phyloP scores from a whole-genome alignment of 2,888 invertebrate species.

The Archaeoteleia sp. region DNA sequence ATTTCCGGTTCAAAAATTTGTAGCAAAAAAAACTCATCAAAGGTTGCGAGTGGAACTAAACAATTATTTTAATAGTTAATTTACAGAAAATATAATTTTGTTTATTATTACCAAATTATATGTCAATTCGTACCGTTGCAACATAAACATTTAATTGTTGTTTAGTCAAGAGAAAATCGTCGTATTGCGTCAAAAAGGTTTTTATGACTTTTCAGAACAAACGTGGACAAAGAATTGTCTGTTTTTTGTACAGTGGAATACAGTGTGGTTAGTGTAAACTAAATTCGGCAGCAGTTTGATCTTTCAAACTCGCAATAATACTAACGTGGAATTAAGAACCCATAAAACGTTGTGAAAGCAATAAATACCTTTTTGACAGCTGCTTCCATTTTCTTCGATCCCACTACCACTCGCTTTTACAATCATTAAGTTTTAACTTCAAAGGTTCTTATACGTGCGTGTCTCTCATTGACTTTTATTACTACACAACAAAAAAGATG shows the following conservation, averaged over 20 bases:
- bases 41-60: too few species aligned
- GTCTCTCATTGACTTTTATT: too few species aligned
- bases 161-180: neutral
- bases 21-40: too few species aligned
- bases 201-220: constrained; percentile 4
- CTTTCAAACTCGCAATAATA: constrained; percentile 9
- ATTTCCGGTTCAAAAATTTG: constrained; percentile 15
- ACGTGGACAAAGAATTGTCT: neutral
- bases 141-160: neutral
- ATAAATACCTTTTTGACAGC: constrained; percentile 72
- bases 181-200: neutral
- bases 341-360: constrained; percentile 69
- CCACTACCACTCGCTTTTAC: constrained; percentile 30
- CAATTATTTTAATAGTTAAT: too few species aligned
- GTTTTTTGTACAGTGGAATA: neutral
- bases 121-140: neutral
- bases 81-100: too few species aligned
- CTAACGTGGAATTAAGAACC: constrained; percentile 63
- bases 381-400: constrained; percentile 56
- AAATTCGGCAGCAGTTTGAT: constrained; percentile 29
- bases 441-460: too few species aligned
- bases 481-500: too few species aligned
- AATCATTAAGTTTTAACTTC: constrained; percentile 1
- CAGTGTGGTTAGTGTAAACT: constrained; percentile 15
- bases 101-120: too few species aligned